Base-by-base conservation (phyloP, 1,140 invertebrate species). In the Eueides isabella region DNA sequence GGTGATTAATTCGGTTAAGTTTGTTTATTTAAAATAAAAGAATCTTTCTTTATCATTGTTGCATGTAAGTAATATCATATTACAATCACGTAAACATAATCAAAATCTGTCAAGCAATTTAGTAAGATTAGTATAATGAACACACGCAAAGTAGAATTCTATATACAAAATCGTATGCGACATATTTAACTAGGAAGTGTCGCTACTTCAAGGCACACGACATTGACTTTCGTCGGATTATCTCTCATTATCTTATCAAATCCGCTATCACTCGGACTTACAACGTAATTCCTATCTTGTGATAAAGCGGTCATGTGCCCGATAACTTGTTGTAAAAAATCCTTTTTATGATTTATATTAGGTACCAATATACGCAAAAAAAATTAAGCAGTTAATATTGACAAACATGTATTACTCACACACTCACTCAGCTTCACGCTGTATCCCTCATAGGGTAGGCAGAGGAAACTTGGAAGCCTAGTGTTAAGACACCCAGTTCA, bases 211-310 rank as follows among this genome's bases (percentile, higher is more conserved):
- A 68, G 23, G 68, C 61, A 38, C 55, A 70, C 68, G 68, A 70
- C 68, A 70, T 70, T 70, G 68, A 70, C 68, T 70, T 70, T 70
- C 68, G 14, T 38, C 31, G 61, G 68, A 70, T 70, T 70, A 70
- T 69, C 68, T 62, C 19, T n/a, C 5, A 9, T 23, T 69, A 69
- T 70, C 55, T 70, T 62, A 70, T 70, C 67, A 35, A 55, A 61
- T 33, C 41, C 67, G 48, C 30, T 69, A 61, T 70, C 68, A 29
- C 61, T 16, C 9, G 30, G 19, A 28, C 68, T 70, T 63, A 63
- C 35, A 62, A 61, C 68, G 35, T 63, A 70, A 63, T 38, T 38
- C 68, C 23, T 55, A 55, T 55, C 48, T 69, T 26, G 5, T 28
- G 68, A 70, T 70, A 63, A 70, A 62, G 9, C 61, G 68, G 68